A percentile compares a stretch with the other conserved stretches of the same genome.
Conservation (phyloP, 2,797 vertebrate genomes). For the Pygocentrus nattereri region DNA sequence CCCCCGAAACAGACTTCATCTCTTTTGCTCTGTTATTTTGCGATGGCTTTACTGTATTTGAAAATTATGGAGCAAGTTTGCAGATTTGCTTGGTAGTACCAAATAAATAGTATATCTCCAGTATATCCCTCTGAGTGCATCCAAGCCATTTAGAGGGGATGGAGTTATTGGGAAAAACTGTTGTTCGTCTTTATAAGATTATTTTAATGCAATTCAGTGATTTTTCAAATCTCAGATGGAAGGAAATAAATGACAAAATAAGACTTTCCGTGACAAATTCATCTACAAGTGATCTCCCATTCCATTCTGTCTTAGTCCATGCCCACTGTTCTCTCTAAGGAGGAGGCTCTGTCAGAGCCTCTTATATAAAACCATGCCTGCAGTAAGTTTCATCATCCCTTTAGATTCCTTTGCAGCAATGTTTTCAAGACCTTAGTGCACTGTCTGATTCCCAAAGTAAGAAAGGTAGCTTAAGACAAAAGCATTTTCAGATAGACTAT, state of each 20-base stretch:
- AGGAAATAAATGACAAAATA: slow-evolving; percentile 39
- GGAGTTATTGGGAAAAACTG: slow-evolving; percentile 44
- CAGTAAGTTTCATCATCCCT: slow-evolving; percentile 51
- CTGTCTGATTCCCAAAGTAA: slow-evolving; percentile 8
- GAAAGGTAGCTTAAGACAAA: neutral
- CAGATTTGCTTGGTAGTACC: slow-evolving; percentile 32
- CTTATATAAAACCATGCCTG: slow-evolving; percentile 32
- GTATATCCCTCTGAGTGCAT: slow-evolving; percentile 34
- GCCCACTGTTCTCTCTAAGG: slow-evolving; percentile 34
- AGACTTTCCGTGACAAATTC: slow-evolving; percentile 42
- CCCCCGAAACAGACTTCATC: slow-evolving; percentile 42
- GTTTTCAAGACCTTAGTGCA: slow-evolving; percentile 19
- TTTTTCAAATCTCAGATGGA: slow-evolving; percentile 53
- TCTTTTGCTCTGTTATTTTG: slow-evolving; percentile 47
- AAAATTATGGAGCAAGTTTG: slow-evolving; percentile 31
- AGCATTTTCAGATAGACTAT: neutral
- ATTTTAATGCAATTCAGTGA: slow-evolving; percentile 51
- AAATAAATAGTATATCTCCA: slow-evolving; percentile 51
- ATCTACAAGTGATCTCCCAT: slow-evolving; percentile 27
- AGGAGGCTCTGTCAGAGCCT: slow-evolving; percentile 22
- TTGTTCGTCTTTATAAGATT: slow-evolving; percentile 48
- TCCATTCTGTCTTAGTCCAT: slow-evolving; percentile 9
- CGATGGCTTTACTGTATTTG: slow-evolving; percentile 45
- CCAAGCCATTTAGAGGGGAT: slow-evolving; percentile 35
- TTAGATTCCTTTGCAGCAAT: slow-evolving; percentile 38